Conservation (phyloP, 2,797 vertebrate species). For the Harpagifer antarcticus region DNA sequence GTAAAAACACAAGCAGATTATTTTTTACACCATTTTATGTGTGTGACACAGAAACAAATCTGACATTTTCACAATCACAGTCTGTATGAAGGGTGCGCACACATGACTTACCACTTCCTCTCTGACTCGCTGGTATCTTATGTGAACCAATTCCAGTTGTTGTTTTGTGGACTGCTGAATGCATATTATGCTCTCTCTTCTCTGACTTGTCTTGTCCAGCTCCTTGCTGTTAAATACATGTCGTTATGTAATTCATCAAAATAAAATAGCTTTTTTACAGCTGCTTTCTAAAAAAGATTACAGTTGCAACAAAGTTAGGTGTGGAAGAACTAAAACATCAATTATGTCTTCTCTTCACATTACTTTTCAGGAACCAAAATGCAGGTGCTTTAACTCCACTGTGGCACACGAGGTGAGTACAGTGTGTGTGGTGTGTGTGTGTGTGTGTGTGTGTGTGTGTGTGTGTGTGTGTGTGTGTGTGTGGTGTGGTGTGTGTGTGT, state of each 20-base stretch:
- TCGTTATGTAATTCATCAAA: too few relatives aligned
- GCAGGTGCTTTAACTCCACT: conserved; percentile 36
- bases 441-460: neutral
- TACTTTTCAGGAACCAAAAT: conserved; percentile 21
- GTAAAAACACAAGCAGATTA: neutral
- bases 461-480: neutral
- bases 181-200: neutral
- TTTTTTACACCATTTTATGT: neutral
- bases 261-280: too few relatives aligned
- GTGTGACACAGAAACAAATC: neutral
- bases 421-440: neutral
- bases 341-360: conserved; percentile 2
- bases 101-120: conserved; percentile 65
- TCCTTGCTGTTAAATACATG: too few relatives aligned
- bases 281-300: too few relatives aligned
- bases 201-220: neutral
- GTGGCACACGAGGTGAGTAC: conserved; percentile 7
- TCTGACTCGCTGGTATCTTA: conserved; percentile 42
- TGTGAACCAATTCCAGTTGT: conserved; percentile 25
- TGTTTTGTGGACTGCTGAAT: neutral
- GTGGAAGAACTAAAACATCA: neutral
- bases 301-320: neutral
- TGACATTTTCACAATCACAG: neutral
- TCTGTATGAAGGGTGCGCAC: neutral
- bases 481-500: too few relatives aligned